Base-by-base conservation (phyloP, 2,113 vertebrate genomes). In the Passer domesticus region DNA sequence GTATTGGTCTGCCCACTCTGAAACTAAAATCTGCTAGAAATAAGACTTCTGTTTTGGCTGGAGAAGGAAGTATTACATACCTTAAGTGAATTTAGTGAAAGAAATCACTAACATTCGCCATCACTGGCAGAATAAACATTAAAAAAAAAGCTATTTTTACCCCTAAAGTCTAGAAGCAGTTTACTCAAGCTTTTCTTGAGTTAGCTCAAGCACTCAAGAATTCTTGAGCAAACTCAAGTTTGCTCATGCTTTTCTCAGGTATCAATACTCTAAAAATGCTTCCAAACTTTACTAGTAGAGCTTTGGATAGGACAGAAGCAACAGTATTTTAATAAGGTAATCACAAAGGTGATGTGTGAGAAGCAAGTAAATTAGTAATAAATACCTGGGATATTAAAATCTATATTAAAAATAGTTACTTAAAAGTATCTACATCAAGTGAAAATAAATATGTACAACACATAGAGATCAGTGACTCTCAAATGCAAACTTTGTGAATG, bases 1-100 rank as follows among this genome's bases (percentile, higher is more conserved):
- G 1, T 30, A 21, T 13, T 37, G 19, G 2, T 2, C 16, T 78
- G 23, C 39, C 23, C 6, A 41, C 9, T 43, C 1, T 27, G 7
- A n/a, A 69, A 67, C 15, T 76, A 72, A 76, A 79, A 79, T 31
- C 23, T 76, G 1, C 18, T 64, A 28, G 18, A 24, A 93, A 59
- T 59, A 50, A 39, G 3, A 13, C 4, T 24, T 52, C 13, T 73
- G 0, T 46, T 60, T 62, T 69, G 37, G 19, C 27, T 70, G 17
- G 31, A 83, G 7, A 35, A 27, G 35, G 22, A 60, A 16, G 7
- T 59, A 37, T 67, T 85, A 16, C 5, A 9, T 15, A 37, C 3
- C 6, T 70, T 67, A 30, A 58, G 5, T 58, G 15, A 62, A 82
- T 79, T 80, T 80, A 5, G n/a, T 90, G 27, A 72, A 59, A 20